Evolutionary conservation across 2,888 invertebrate species (phyloP).

Genomic region (Microdon myrmicae): DNA sequence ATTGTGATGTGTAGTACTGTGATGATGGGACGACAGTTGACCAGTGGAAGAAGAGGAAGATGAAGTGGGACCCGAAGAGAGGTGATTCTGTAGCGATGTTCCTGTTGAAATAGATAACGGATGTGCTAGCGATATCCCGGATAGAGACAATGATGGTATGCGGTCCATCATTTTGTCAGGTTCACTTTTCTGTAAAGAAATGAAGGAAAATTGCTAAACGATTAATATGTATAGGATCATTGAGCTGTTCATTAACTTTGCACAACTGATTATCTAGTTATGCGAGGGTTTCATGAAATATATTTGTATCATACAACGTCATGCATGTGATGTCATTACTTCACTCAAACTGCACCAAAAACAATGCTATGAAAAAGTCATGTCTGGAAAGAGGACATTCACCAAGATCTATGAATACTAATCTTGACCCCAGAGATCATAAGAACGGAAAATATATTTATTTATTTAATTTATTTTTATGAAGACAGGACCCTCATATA

Average conservation of each 20-base stretch:
- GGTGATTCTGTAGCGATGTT: slow-evolving; percentile 62
- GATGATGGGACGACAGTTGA: slow-evolving; percentile 53
- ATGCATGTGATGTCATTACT: too few relatives aligned
- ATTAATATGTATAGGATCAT: background rate
- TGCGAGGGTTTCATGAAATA: background rate
- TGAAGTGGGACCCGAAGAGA: slow-evolving; percentile 59
- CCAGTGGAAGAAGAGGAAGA: slow-evolving; percentile 56
- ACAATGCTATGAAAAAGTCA: too few relatives aligned
- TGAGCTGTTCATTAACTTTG: background rate
- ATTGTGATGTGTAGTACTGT: slow-evolving; percentile 55
- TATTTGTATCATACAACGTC: too few relatives aligned
- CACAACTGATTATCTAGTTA: background rate
- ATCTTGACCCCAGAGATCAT: too few relatives aligned
- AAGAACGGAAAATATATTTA: too few relatives aligned
- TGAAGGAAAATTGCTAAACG: background rate
- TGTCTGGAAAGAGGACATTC: too few relatives aligned
- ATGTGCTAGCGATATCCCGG: slow-evolving; percentile 67
- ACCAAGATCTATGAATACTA: too few relatives aligned
- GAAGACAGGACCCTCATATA: too few relatives aligned
- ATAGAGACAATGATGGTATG: slow-evolving; percentile 66
- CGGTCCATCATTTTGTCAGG: slow-evolving; percentile 66
- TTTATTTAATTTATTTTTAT: too few relatives aligned
- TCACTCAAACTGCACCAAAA: too few relatives aligned
- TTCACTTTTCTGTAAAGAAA: slow-evolving; percentile 34
- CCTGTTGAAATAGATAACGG: slow-evolving; percentile 62